These are phyloP conservation scores for Anas acuta DNA, from an alignment of 2,797 vertebrate species.

Conservation along the genomic window DNA sequence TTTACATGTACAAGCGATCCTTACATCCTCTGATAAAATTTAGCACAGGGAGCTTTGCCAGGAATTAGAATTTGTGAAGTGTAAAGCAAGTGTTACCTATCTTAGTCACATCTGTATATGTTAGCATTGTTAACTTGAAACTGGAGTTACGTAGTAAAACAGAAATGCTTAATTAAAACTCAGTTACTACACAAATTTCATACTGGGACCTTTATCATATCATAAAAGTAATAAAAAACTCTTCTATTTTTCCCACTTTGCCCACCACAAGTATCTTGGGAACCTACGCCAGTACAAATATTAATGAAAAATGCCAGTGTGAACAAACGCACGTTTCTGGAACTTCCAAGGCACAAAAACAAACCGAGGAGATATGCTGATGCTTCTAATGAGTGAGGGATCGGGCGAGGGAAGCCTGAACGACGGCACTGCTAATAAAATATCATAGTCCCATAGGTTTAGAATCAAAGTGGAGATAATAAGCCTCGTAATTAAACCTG, in stretches of 20 bases:
- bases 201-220: constrained; percentile 25
- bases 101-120: constrained; percentile 32
- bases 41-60: constrained; percentile 56
- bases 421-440: constrained; percentile 65
- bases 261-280: constrained; percentile 34
- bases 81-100: constrained; percentile 55
- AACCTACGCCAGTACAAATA: constrained; percentile 62
- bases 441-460: constrained; percentile 67
- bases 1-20: constrained; percentile 58
- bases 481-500: constrained; percentile 72
- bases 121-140: background rate
- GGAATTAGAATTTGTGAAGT: constrained; percentile 45
- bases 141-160: constrained; percentile 20
- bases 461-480: constrained; percentile 71
- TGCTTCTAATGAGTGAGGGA: constrained; percentile 7
- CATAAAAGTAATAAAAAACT: constrained; percentile 61
- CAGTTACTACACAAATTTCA: constrained; percentile 19
- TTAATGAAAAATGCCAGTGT: constrained; percentile 70
- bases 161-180: constrained; percentile 56
- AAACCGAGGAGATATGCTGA: constrained; percentile 38
- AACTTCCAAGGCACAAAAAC: constrained; percentile 51
- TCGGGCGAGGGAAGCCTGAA: constrained; percentile 21
- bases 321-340: constrained; percentile 38
- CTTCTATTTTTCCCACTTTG: constrained; percentile 59
- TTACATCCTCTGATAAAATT: constrained; percentile 68